A percentile compares a stretch with the other conserved stretches of the same genome.
phyloP scores from a whole-genome alignment of 2,113 vertebrate species.

The Morphnarchus princeps region DNA sequence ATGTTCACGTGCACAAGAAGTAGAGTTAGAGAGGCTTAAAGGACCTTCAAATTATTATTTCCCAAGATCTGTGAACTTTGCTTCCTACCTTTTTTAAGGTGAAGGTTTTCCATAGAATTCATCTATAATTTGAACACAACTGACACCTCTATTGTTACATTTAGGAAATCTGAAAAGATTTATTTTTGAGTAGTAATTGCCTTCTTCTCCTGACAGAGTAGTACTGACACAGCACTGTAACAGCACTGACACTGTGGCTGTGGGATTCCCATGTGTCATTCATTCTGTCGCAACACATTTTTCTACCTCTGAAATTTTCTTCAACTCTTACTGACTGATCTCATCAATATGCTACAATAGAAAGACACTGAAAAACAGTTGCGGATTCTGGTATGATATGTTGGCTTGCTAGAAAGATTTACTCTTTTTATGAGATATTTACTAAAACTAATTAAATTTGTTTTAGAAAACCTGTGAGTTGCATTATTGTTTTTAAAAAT shows the following conservation, averaged over 20 bases:
- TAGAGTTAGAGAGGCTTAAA: not conserved
- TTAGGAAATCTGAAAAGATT: not conserved
- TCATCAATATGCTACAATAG: not conserved
- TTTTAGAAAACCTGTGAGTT: not conserved
- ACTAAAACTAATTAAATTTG: not conserved
- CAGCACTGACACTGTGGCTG: not conserved
- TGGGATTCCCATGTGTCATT: not conserved
- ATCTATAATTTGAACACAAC: not conserved
- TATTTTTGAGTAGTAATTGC: not conserved
- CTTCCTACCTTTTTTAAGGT: not conserved
- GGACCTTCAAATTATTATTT: not conserved
- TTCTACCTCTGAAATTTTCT: slow-evolving; percentile 1
- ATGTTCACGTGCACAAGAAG: not conserved
- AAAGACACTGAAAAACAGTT: not conserved
- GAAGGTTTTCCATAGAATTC: not conserved
- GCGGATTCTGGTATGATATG: not conserved
- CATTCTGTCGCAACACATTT: not conserved
- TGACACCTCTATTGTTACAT: not conserved
- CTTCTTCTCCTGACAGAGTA: not conserved
- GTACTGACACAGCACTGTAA: not conserved
- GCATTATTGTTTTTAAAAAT: not conserved
- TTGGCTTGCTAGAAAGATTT: not conserved
- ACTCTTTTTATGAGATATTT: not conserved
- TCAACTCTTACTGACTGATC: not conserved
- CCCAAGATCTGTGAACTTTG: not conserved